Conservation (phyloP, 2,113 vertebrate species). For the Eidolon helvum region DNA sequence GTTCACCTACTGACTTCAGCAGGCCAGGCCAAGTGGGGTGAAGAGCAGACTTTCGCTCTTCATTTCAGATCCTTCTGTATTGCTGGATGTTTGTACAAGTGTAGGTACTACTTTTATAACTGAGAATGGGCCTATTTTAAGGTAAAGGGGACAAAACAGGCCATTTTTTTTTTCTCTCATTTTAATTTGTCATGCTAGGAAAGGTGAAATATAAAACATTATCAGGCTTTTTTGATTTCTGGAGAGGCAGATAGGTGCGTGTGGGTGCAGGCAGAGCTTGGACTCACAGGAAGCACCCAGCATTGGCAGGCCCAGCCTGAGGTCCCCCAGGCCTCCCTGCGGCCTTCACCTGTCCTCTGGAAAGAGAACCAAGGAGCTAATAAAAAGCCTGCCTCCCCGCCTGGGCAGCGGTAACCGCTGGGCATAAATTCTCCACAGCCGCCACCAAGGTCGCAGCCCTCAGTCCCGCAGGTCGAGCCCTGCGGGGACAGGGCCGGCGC, state of each 20-base stretch:
- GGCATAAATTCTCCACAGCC: constrained; percentile 1
- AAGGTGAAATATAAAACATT: background rate
- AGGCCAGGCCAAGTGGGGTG: background rate
- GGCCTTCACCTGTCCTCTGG: rapidly evolving
- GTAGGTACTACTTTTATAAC: background rate
- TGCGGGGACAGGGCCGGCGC: background rate
- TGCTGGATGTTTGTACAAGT: background rate
- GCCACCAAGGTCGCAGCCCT: background rate
- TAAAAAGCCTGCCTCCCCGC: background rate
- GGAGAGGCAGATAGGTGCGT: background rate
- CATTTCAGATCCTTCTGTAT: background rate
- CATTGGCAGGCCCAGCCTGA: rapidly evolving
- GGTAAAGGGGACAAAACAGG: background rate
- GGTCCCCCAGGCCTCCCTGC: rapidly evolving
- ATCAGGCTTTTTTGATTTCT: background rate
- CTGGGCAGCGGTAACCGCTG: rapidly evolving
- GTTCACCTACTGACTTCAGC: background rate
- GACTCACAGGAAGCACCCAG: rapidly evolving
- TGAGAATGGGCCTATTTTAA: background rate
- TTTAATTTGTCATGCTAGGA: background rate
- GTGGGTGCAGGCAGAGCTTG: background rate
- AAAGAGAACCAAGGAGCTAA: background rate
- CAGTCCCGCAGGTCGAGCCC: background rate
- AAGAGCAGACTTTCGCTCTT: background rate
- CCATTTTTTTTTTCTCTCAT: background rate